A percentile compares a stretch with the other conserved stretches of the same genome.
These are phyloP conservation scores for Gadus macrocephalus DNA, from an alignment of 2,113 vertebrate species.

Conservation along the genomic window DNA sequence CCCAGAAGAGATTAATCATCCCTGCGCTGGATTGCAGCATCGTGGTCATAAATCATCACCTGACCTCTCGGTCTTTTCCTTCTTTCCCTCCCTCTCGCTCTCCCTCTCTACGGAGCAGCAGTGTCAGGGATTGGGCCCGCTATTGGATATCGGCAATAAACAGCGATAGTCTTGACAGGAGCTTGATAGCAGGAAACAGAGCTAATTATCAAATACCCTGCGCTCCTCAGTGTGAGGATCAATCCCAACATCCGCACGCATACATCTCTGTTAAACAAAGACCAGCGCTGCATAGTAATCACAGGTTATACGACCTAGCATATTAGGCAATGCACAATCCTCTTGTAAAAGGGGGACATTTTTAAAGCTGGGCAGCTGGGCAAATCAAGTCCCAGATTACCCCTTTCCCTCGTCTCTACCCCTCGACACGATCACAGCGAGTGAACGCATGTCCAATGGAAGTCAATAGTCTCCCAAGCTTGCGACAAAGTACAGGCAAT, in stretches of 20 bases:
- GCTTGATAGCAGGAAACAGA: conserved; percentile 21
- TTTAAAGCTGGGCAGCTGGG: too few species aligned
- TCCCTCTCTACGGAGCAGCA: conserved; percentile 22
- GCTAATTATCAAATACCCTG: conserved; percentile 38
- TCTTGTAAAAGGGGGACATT: too few species aligned
- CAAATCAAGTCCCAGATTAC: too few species aligned
- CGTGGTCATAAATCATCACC: conserved; percentile 75
- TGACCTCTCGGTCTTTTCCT: conserved; percentile 60
- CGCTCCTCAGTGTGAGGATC: conserved; percentile 2
- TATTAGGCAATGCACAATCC: too few species aligned
- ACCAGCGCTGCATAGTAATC: neutral
- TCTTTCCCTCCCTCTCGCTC: conserved; percentile 44
- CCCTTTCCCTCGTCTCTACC: neutral
- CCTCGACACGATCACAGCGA: conserved; percentile 17
- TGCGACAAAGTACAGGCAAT: conserved; percentile 64
- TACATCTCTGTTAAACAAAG: conserved; percentile 1
- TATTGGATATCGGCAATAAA: conserved; percentile 53
- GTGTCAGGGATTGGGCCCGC: conserved; percentile 37
- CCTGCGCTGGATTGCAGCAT: conserved; percentile 69
- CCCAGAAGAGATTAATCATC: conserved; percentile 81
- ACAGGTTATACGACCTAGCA: neutral
- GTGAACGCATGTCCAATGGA: conserved; percentile 10
- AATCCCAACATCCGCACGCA: neutral
- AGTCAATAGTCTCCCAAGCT: conserved; percentile 33
- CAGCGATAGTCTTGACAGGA: conserved; percentile 51